Evolutionary conservation across 2,113 vertebrate genomes (phyloP).

Genomic region (Pterocles orientalis): DNA sequence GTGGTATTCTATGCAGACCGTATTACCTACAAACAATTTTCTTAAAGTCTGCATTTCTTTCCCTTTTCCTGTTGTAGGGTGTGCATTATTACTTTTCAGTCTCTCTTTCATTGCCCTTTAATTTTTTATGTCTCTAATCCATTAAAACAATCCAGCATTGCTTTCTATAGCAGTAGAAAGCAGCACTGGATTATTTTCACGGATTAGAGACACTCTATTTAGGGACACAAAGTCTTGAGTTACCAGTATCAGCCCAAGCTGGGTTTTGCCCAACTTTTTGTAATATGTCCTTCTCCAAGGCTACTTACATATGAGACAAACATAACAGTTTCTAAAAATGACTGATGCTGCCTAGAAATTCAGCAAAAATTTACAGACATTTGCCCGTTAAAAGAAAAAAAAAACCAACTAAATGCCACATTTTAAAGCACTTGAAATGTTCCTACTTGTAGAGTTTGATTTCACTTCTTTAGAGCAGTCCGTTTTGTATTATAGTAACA

Average conservation of each 20-base stretch:
- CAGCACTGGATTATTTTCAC: background rate
- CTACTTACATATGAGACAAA: background rate
- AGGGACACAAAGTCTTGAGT: background rate
- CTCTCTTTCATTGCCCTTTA: background rate
- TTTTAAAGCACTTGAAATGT: background rate
- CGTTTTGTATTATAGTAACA: background rate
- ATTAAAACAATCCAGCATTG: background rate
- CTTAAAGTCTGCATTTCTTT: background rate
- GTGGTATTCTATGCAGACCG: background rate
- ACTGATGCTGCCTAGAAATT: background rate
- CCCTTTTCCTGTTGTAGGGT: background rate
- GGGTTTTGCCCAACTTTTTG: background rate
- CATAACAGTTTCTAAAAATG: background rate
- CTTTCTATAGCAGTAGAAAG: background rate
- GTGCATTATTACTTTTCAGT: background rate
- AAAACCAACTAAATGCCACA: background rate
- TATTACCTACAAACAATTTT: background rate
- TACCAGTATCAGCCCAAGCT: background rate
- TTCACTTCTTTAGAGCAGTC: background rate
- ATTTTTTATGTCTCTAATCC: background rate
- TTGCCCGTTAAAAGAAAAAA: background rate
- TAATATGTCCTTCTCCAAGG: background rate
- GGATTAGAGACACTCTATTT: background rate
- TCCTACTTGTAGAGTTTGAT: background rate
- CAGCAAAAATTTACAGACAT: background rate